Evolutionary conservation across 2,797 vertebrate species (phyloP), one percentile per base, ranked within the genome.

Genomic region (Poeciliopsis paucimaculata): DNA sequence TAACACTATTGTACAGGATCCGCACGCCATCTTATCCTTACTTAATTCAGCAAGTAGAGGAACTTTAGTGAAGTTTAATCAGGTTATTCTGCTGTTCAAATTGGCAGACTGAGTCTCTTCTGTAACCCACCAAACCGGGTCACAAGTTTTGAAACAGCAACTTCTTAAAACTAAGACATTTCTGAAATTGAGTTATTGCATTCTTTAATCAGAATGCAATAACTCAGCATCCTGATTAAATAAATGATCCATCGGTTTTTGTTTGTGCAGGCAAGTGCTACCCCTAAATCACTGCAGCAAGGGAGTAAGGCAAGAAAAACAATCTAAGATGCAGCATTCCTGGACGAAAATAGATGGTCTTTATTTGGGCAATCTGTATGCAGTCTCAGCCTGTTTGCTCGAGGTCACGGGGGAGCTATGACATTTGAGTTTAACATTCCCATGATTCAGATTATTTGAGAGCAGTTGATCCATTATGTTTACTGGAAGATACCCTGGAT

Each of bases 281-380:
- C 82, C 49, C 86, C 78, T 55, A 79, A 43, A 82, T 78, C 1
- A 26, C 47, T 77, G 34, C 49, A 84, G 34, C 2, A 72, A 86
- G 77, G n/a, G 26, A 51, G 46, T 43, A 36, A 78, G 77, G 81
- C 41, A 20, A 80, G 72, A 55, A 75, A 76, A 46, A 62, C 46
- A 68, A 74, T 62, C 80, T n/a, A 72, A 31, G 90, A 90, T 76
- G 84, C 11, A 57, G 75, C 90, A 93, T 93, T 94, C 92, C 90
- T 76, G 77, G 78, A 88, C 89, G 84, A 66, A 91, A 92, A 94
- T 92, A 92, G 87, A 82, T 26, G 31, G 12, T 84, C 81, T 81
- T 78, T 88, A 36, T 89, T 86, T 75, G 81, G 89, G 84, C 41
- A 60, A 78, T 87, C 72, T 81, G 46, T 84, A 68, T 85, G 77